phyloP scores from a whole-genome alignment of 1,140 invertebrate genomes.

The Rhopalosiphum padi region DNA sequence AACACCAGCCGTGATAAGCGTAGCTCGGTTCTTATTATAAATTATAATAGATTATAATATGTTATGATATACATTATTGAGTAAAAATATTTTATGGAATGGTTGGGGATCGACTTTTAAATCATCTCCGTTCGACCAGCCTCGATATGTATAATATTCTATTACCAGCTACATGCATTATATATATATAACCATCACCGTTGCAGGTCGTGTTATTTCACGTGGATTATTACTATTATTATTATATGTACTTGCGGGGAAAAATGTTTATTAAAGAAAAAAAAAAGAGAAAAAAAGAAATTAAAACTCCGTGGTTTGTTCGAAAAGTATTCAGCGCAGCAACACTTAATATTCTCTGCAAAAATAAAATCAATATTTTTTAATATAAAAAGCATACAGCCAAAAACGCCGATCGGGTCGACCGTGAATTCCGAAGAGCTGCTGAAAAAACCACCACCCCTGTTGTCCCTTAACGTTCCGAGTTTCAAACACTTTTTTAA shows the following conservation, averaged over 20 bases:
- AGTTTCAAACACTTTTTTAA: conserved; percentile 29
- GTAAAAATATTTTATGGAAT: no score
- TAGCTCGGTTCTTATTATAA: background rate
- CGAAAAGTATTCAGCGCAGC: background rate
- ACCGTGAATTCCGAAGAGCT: background rate
- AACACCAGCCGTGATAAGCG: background rate
- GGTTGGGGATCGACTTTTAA: background rate
- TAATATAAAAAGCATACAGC: conserved; percentile 28
- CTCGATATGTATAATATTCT: background rate
- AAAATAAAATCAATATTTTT: conserved; percentile 49
- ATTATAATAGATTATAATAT: background rate
- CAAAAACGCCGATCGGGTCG: background rate
- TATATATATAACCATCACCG: background rate
- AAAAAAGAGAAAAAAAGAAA: conserved; percentile 15
- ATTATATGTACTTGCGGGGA: background rate
- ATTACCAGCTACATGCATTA: background rate
- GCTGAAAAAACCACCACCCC: background rate
- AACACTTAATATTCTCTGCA: conserved; percentile 20
- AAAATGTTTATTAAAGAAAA: background rate
- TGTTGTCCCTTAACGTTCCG: background rate
- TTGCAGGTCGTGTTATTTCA: background rate
- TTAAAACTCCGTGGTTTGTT: background rate
- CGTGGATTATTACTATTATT: background rate
- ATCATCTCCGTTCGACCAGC: background rate
- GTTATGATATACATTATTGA: no score